A percentile compares a stretch with the other conserved stretches of the same genome.
phyloP scores from a whole-genome alignment of 2,797 vertebrate species.

The Orientallactaga sibirica region DNA sequence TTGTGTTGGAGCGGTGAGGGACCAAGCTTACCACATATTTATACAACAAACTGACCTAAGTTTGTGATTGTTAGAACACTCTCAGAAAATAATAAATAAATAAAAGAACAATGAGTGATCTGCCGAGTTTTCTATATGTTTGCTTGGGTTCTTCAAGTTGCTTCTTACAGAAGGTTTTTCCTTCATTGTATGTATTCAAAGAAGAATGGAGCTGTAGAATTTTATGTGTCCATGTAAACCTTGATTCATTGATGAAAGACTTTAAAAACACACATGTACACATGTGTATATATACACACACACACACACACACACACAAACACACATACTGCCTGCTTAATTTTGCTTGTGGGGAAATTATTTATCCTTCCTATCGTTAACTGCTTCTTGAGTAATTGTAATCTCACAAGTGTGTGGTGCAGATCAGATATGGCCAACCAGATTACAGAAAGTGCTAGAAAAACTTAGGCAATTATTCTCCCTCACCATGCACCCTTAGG shows the following conservation, averaged over 20 bases:
- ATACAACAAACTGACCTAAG: not conserved
- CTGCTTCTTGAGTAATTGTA: conserved; percentile 36
- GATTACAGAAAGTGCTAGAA: conserved; percentile 17
- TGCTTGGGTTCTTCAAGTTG: not conserved
- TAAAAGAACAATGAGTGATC: not conserved
- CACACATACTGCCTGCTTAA: not conserved
- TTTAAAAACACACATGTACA: no score
- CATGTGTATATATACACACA: no score
- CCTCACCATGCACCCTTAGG: conserved; percentile 26
- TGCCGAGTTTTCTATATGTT: not conserved
- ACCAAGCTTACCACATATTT: not conserved
- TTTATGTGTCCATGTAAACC: conserved; percentile 30
- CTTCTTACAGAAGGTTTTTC: conserved; percentile 30
- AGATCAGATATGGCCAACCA: conserved; percentile 54
- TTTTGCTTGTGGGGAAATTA: not conserved
- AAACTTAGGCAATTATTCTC: conserved; percentile 48
- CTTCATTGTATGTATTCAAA: conserved; percentile 41
- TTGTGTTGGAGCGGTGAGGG: conserved; percentile 34
- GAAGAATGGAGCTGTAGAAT: not conserved
- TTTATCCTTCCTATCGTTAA: conserved; percentile 41
- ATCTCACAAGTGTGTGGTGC: not conserved
- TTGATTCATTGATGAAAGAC: not conserved
- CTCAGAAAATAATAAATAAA: no score
- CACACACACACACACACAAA: no score
- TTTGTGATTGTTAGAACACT: not conserved